phyloP scores from a whole-genome alignment of 2,888 invertebrate genomes.

The Mimachlamys varia region DNA sequence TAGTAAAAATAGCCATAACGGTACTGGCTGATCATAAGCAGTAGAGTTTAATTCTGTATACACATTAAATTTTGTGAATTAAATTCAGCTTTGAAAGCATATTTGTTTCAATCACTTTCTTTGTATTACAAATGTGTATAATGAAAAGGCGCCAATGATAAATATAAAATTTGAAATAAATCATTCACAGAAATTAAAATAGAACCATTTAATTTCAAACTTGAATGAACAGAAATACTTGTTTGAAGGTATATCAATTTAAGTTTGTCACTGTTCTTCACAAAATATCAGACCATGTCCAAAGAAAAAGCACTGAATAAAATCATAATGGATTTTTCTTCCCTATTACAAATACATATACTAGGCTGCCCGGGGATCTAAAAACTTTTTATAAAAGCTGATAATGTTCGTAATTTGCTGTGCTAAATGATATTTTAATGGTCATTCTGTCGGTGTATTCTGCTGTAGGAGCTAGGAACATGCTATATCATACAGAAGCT shows the following conservation, averaged over 20 bases:
- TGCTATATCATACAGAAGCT: background rate
- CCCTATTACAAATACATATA: background rate
- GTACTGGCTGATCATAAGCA: background rate
- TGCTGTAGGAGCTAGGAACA: background rate
- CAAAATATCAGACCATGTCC: background rate
- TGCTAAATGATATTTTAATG: background rate
- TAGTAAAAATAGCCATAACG: background rate
- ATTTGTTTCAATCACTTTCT: constrained; percentile 5
- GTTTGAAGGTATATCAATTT: background rate
- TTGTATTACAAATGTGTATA: background rate
- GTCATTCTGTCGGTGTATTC: background rate
- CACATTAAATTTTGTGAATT: background rate
- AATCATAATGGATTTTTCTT: background rate
- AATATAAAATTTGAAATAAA: no score
- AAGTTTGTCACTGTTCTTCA: background rate
- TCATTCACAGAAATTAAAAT: background rate
- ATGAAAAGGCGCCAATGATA: background rate
- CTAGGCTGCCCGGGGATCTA: background rate
- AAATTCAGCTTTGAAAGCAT: background rate
- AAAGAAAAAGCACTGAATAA: background rate
- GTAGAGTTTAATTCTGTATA: background rate
- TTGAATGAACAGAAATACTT: background rate
- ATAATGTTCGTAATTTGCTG: background rate
- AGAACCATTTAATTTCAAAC: background rate
- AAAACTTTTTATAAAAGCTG: background rate